Conservation (phyloP, 2,113 vertebrate genomes). For the Clarias magur region DNA sequence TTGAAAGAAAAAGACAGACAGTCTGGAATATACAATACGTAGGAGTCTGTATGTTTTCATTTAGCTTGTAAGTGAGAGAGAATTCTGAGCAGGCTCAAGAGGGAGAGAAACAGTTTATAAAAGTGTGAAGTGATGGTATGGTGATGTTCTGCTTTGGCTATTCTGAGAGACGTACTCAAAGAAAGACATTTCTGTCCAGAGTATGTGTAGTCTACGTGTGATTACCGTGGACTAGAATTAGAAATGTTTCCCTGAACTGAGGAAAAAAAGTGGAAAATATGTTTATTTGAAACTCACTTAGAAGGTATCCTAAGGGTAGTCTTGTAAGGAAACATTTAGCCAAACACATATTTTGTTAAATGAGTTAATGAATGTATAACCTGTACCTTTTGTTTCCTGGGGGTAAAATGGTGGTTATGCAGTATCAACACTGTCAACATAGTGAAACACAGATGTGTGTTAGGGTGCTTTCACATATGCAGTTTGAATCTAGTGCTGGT, state of each 20-base stretch:
- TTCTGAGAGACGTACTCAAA: background rate
- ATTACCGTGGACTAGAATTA: background rate
- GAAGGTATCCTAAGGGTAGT: background rate
- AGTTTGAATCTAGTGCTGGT: background rate
- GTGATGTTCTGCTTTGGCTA: background rate
- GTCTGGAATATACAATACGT: background rate
- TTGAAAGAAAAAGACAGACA: background rate
- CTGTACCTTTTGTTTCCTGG: background rate
- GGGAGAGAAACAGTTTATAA: background rate
- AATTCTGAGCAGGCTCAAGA: background rate
- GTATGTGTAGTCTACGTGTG: background rate
- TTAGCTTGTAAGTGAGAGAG: background rate
- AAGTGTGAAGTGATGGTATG: conserved; percentile 21
- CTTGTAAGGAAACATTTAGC: background rate
- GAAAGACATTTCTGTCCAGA: background rate
- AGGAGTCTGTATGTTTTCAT: conserved; percentile 10
- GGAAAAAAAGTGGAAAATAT: background rate
- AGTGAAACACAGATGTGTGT: conserved; percentile 6
- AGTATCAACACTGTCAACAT: background rate
- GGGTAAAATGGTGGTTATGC: background rate
- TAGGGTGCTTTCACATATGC: background rate
- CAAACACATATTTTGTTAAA: background rate
- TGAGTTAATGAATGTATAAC: background rate
- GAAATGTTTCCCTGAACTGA: background rate
- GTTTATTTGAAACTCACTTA: background rate